Evolutionary conservation across 2,888 invertebrate species (phyloP), one percentile per base, ranked within the genome.

Genomic region (Lasioglossum zephyrum): DNA sequence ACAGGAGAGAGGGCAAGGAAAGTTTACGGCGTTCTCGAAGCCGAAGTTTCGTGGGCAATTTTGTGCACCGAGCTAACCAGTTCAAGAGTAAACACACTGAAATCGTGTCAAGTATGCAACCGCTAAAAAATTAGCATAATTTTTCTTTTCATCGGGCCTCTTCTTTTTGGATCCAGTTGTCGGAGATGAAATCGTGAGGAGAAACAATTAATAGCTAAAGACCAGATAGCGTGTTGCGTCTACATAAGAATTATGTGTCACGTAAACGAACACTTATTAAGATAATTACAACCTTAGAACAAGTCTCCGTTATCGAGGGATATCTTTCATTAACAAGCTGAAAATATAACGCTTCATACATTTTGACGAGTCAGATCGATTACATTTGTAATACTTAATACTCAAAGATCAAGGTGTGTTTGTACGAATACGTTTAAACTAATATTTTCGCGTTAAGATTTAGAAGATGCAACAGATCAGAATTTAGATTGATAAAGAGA

Each of bases 181-280:
- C 41, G 47, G 57, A 49, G 70, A 31, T n/a, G 63, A 41, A 41
- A 36, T 76, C 69, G 79, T 78, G 81, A 84, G 73, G 73, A 81
- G 44, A 57, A 49, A 73, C 57, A 75, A 83, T 80, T 84, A 85
- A 85, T 70, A 36, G 22, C 39, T 60, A n/a, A 81, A 63, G 57
- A 53, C 22, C 26, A 22, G 60, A 26, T 74, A 57, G 82, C 69
- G 73, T 74, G 73, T 4, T 36, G 16, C 57, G 36, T 13, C 18
- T 26, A 41, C 36, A 31, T 39, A 31, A n/a, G 53, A 75, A 72
- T 63, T 26, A 26, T 57, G 49, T 79, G 79, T 75, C 75, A 70
- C 60, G 75, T 83, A 76, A 70, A 57, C n/a, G 44, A 26, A 53
- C 22, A 75, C 36, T 18, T 63, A 63, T 49, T 26, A 47, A 22